Evolutionary conservation across 1,140 invertebrate species (phyloP).

Genomic region (Oscheius sp.): DNA sequence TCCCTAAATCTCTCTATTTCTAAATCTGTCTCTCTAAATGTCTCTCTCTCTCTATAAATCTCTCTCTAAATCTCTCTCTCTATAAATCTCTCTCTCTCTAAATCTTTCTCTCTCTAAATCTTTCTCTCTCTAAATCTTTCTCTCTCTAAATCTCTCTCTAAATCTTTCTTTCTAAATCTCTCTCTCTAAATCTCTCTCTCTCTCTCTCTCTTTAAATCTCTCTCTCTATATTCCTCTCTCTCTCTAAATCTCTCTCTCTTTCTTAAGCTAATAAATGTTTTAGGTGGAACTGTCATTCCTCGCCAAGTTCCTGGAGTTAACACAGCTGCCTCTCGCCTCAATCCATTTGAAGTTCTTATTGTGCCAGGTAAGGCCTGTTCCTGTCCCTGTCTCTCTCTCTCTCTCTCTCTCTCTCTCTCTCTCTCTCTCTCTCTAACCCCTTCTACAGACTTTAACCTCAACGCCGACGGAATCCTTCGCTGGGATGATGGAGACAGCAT

Average conservation of each 20-base stretch:
- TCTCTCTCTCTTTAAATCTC: no score
- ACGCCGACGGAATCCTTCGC: slow-evolving; percentile 70
- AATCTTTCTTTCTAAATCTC: neutral
- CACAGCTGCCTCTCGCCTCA: slow-evolving; percentile 24
- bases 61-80: no score
- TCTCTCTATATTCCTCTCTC: neutral
- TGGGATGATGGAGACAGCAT: slow-evolving; percentile 74
- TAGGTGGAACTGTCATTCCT: slow-evolving; percentile 36
- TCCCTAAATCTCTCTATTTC: no score
- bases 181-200: slow-evolving; percentile 2
- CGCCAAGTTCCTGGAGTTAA: slow-evolving; percentile 27
- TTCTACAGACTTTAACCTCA: slow-evolving; percentile 39
- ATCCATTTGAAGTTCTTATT: slow-evolving; percentile 46
- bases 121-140: neutral
- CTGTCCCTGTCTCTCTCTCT: no score
- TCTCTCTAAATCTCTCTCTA: no score
- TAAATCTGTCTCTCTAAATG: no score
- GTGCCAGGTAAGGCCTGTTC: slow-evolving; percentile 12
- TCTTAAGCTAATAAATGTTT: slow-evolving; percentile 9
- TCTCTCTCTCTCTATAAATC: no score
- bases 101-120: no score
- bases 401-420: no score
- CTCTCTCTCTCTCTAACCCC: no score
- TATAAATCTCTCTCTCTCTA: no score
- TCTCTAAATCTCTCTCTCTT: slow-evolving; percentile 23